Evolutionary conservation across 1,140 invertebrate species (phyloP).

Genomic region (Philotrypesis tridentata): DNA sequence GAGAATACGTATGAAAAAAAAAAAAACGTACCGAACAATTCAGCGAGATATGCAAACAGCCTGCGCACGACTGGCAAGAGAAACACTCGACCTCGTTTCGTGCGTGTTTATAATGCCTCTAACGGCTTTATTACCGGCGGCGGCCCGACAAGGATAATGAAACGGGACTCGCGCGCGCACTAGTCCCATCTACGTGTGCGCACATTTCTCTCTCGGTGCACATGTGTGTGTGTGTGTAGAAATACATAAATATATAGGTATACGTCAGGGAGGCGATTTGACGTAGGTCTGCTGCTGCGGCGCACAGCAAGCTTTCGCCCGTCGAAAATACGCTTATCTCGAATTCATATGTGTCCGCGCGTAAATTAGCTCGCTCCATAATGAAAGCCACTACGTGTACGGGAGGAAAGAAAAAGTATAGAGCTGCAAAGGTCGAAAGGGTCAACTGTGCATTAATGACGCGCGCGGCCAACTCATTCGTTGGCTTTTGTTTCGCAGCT

Average conservation of each 20-base stretch:
- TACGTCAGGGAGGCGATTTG: background rate
- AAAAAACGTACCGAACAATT: slow-evolving; percentile 12
- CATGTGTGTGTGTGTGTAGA: no score
- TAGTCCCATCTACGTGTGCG: background rate
- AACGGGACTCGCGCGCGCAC: background rate
- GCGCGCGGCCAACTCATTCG: background rate
- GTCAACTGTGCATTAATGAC: background rate
- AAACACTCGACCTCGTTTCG: slow-evolving; percentile 33
- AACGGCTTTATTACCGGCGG: slow-evolving; percentile 29
- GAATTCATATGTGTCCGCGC: background rate
- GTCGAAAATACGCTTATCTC: background rate
- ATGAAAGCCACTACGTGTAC: background rate
- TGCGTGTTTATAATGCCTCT: slow-evolving; percentile 18
- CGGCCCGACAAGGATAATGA: slow-evolving; percentile 23
- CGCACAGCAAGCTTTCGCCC: background rate
- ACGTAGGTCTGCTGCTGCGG: background rate
- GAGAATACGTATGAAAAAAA: background rate
- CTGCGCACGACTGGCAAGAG: slow-evolving; percentile 1
- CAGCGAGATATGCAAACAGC: slow-evolving; percentile 27
- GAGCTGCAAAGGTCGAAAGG: background rate
- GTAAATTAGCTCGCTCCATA: background rate
- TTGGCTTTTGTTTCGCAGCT: background rate
- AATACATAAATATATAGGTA: background rate
- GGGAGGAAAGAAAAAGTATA: no score
- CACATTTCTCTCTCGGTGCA: no score